These are phyloP conservation scores for Pterophyllum scalare DNA, from an alignment of 2,113 vertebrate species.

Conservation along the genomic window DNA sequence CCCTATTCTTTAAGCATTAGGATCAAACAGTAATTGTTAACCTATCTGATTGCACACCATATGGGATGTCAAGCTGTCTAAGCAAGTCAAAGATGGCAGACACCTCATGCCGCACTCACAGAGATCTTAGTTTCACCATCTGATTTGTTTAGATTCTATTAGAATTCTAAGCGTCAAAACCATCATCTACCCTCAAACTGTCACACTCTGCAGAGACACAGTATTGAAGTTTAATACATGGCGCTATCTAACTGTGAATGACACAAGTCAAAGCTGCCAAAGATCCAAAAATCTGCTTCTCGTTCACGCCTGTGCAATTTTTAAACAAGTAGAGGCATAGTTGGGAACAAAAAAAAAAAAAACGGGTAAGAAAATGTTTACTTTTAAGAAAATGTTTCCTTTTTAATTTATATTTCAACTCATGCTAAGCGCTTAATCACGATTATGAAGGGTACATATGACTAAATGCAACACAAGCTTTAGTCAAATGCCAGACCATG, in stretches of 20 bases:
- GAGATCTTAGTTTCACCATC: conserved; percentile 35
- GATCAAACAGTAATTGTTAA: conserved; percentile 8
- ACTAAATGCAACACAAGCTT: not conserved
- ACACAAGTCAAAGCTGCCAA: conserved; percentile 52
- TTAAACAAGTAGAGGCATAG: conserved; percentile 1
- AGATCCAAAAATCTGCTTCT: conserved; percentile 34
- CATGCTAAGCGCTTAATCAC: not conserved
- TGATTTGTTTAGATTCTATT: conserved; percentile 52
- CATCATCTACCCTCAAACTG: conserved; percentile 52
- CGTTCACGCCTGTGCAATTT: conserved; percentile 3
- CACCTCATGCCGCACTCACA: conserved; percentile 1
- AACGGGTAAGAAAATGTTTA: not conserved
- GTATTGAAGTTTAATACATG: conserved; percentile 41
- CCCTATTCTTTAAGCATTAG: not conserved
- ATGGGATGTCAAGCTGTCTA: conserved; percentile 23
- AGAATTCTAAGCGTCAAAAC: conserved; percentile 50
- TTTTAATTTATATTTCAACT: not conserved
- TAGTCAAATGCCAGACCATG: conserved; percentile 2
- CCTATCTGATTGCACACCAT: not conserved
- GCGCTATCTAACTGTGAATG: conserved; percentile 50
- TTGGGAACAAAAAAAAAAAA: not conserved
- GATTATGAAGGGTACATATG: not conserved
- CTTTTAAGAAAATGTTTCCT: no score
- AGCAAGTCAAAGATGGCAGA: conserved; percentile 12
- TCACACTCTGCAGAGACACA: conserved; percentile 35